phyloP scores from a whole-genome alignment of 1,140 invertebrate species.

The Drosophila carrolli region DNA sequence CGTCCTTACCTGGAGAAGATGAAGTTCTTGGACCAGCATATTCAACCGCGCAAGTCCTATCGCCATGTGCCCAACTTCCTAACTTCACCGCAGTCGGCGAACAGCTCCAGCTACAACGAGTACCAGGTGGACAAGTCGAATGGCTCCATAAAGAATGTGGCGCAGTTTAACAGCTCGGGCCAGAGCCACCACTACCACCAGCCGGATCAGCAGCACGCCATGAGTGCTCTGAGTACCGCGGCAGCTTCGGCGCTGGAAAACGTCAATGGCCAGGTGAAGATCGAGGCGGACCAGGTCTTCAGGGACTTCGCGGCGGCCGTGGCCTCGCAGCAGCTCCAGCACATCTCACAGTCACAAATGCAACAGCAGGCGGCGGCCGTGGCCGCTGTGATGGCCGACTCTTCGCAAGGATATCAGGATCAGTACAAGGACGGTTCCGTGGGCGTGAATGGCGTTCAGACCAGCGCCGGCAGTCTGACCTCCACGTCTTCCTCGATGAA shows the following conservation, averaged over 20 bases:
- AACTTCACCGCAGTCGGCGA: conserved; percentile 76
- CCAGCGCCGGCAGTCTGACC: conserved; percentile 59
- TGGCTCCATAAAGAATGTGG: conserved; percentile 72
- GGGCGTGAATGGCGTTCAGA: conserved; percentile 33
- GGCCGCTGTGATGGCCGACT: conserved; percentile 75
- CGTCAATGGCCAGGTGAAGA: conserved; percentile 74
- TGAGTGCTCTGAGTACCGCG: conserved; percentile 68
- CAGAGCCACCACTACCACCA: conserved; percentile 73
- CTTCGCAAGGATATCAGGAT: conserved; percentile 76
- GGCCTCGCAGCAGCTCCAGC: conserved; percentile 77
- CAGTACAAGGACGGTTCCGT: conserved; percentile 65
- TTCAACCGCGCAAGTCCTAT: conserved; percentile 82
- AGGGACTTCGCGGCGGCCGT: conserved; percentile 79
- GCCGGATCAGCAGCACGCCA: conserved; percentile 67
- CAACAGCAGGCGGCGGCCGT: conserved; percentile 74
- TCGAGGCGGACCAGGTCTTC: conserved; percentile 77
- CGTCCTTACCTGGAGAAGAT: conserved; percentile 84
- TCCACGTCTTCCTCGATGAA: conserved; percentile 83
- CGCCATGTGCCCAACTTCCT: conserved; percentile 80
- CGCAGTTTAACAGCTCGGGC: conserved; percentile 46
- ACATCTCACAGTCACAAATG: conserved; percentile 76
- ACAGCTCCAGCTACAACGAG: conserved; percentile 78
- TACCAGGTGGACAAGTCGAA: conserved; percentile 83
- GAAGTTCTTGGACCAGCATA: conserved; percentile 84
- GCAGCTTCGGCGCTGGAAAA: conserved; percentile 69